A percentile compares a stretch with the other conserved stretches of the same genome.
These are phyloP conservation scores for Apodemia zela DNA, from an alignment of 2,888 invertebrate species.

Conservation along the genomic window DNA sequence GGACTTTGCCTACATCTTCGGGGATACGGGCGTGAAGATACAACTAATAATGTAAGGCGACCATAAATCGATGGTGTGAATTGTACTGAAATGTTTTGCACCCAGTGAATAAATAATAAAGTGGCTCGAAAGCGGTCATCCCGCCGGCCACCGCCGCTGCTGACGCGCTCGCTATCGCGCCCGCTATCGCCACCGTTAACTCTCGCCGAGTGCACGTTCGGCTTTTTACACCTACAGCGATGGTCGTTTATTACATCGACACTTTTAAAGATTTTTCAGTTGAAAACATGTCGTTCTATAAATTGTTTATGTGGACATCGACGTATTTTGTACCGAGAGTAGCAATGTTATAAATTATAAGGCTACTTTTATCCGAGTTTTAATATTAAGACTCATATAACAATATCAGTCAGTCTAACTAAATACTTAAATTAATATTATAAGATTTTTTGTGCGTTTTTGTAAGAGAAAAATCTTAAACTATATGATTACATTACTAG, in stretches of 20 bases:
- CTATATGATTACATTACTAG: no score
- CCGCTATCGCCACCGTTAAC: not conserved
- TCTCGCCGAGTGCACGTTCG: not conserved
- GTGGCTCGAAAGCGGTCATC: not conserved
- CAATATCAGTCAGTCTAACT: no score
- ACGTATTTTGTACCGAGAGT: no score
- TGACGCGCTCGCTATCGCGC: not conserved
- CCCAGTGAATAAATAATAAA: constrained; percentile 1
- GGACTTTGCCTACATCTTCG: no score
- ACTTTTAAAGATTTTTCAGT: constrained; percentile 8
- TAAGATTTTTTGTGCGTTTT: no score
- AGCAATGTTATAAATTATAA: no score
- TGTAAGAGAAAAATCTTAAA: no score
- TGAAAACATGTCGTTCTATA: not conserved
- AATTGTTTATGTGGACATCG: not conserved
- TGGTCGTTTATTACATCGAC: not conserved
- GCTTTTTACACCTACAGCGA: not conserved
- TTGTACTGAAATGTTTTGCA: not conserved
- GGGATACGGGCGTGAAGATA: no score
- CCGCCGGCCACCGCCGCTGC: not conserved
- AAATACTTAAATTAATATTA: no score
- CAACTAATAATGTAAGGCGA: not conserved
- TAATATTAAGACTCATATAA: no score
- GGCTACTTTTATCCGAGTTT: no score
- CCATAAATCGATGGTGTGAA: not conserved